Evolutionary conservation across 2,888 invertebrate genomes (phyloP).

Genomic region (Quadroppia sp.): DNA sequence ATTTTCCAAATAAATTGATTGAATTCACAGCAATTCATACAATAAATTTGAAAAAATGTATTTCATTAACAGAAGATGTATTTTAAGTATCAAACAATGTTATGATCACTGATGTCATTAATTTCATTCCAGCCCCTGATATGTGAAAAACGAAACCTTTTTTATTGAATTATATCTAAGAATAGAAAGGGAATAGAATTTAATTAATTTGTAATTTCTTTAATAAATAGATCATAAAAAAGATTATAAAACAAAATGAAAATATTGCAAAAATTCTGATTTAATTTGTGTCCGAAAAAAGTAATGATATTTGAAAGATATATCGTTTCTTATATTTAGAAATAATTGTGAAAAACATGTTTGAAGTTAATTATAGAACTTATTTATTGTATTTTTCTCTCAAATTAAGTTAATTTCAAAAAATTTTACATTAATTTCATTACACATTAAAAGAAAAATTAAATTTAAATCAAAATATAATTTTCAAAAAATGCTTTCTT

Average conservation of each 20-base stretch:
- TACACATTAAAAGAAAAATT: too few species aligned
- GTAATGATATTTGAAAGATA: too few species aligned
- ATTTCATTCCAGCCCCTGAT: background rate
- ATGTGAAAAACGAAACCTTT: background rate
- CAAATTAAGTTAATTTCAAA: too few species aligned
- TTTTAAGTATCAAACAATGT: background rate
- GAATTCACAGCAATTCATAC: slow-evolving; percentile 19
- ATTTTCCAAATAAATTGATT: slow-evolving; percentile 6
- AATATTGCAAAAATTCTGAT: background rate
- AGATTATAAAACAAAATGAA: background rate
- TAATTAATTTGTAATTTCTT: background rate
- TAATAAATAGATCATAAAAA: background rate
- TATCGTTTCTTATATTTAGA: too few species aligned
- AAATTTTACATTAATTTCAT: too few species aligned
- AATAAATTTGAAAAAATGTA: background rate
- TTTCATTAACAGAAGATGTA: too few species aligned
- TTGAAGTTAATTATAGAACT: too few species aligned
- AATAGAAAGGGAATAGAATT: background rate
- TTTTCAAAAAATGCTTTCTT: too few species aligned
- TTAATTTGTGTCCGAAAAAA: background rate
- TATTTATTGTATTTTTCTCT: too few species aligned
- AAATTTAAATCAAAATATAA: too few species aligned
- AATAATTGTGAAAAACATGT: too few species aligned
- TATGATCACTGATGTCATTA: too few species aligned
- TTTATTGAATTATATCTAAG: background rate